These are phyloP conservation scores for Glaucomys volans DNA, from an alignment of 2,113 vertebrate species.

Conservation along the genomic window DNA sequence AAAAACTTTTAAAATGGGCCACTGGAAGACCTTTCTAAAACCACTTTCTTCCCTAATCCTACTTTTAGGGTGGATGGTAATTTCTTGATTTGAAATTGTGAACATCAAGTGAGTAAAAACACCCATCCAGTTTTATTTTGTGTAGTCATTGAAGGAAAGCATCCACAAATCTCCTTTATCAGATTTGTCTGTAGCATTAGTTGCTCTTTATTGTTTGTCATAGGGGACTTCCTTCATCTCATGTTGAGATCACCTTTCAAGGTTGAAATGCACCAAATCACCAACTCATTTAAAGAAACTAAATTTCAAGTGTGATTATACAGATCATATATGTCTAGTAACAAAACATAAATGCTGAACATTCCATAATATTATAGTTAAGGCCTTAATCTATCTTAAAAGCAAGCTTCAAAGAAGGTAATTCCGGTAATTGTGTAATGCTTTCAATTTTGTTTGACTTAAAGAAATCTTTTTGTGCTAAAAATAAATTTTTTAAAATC, in stretches of 20 bases:
- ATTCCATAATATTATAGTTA: constrained; percentile 42
- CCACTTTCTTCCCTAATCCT: constrained; percentile 30
- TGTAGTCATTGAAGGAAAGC: background rate
- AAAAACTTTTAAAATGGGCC: constrained; percentile 51
- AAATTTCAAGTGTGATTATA: constrained; percentile 46
- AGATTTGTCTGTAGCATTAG: background rate
- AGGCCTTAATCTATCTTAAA: constrained; percentile 46
- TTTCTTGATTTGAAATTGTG: constrained; percentile 42
- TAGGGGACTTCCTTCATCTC: background rate
- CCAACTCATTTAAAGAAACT: constrained; percentile 16
- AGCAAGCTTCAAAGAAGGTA: background rate
- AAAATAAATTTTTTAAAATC: constrained; percentile 23
- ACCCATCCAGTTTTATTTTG: constrained; percentile 22
- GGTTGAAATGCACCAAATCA: constrained; percentile 11
- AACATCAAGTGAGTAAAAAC: constrained; percentile 18
- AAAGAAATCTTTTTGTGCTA: constrained; percentile 31
- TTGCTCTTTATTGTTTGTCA: constrained; percentile 7
- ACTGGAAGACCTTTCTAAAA: constrained; percentile 30
- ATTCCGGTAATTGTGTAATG: background rate
- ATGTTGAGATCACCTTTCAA: background rate
- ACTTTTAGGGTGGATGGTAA: background rate
- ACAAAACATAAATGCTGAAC: constrained; percentile 49
- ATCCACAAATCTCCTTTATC: constrained; percentile 45
- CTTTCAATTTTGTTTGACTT: constrained; percentile 54
- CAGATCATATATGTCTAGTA: background rate